Percentiles rank a stretch among this genome's conserved stretches.
These are phyloP conservation scores for Clivina fossor DNA, from an alignment of 2,888 invertebrate genomes.

Conservation along the genomic window DNA sequence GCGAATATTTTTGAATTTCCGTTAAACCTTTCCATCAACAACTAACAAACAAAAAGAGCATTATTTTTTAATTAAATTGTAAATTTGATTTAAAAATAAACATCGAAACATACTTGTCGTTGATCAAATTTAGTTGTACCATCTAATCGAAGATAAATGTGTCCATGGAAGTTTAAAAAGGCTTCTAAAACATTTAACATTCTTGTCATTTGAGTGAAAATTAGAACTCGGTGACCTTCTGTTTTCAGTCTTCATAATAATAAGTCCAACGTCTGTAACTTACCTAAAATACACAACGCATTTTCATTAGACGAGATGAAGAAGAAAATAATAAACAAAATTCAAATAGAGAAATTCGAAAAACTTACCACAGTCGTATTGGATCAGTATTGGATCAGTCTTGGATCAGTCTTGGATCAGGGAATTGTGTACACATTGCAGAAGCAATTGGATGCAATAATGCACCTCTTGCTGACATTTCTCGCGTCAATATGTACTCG, in stretches of 20 bases:
- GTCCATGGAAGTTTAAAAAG: conserved; percentile 95
- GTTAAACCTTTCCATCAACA: conserved; percentile 97
- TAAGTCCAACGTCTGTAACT: conserved; percentile 84
- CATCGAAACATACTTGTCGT: conserved; percentile 71
- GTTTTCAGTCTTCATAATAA: conserved; percentile 81
- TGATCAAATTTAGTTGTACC: conserved; percentile 95
- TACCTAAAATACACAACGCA: conserved; percentile 57
- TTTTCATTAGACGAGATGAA: too few species aligned
- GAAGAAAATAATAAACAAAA: too few species aligned
- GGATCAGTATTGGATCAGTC: too few species aligned
- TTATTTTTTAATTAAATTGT: neutral
- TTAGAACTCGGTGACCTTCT: conserved; percentile 86
- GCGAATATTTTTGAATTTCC: conserved; percentile 92
- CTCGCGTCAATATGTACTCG: conserved; percentile 56
- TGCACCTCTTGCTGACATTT: conserved; percentile 64
- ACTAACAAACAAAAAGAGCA: conserved; percentile 52
- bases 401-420: conserved; percentile 97
- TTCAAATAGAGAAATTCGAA: too few species aligned
- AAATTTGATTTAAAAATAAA: neutral
- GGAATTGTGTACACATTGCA: conserved; percentile 89
- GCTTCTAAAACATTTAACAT: conserved; percentile 98
- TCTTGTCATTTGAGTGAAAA: conserved; percentile 99
- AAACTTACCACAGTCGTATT: conserved; percentile 89
- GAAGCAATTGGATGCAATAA: conserved; percentile 79
- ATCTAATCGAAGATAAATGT: conserved; percentile 93